A percentile compares a stretch with the other conserved stretches of the same genome.
Evolutionary conservation across 2,888 invertebrate species (phyloP).

Genomic region (Margaritifera margaritifera): DNA sequence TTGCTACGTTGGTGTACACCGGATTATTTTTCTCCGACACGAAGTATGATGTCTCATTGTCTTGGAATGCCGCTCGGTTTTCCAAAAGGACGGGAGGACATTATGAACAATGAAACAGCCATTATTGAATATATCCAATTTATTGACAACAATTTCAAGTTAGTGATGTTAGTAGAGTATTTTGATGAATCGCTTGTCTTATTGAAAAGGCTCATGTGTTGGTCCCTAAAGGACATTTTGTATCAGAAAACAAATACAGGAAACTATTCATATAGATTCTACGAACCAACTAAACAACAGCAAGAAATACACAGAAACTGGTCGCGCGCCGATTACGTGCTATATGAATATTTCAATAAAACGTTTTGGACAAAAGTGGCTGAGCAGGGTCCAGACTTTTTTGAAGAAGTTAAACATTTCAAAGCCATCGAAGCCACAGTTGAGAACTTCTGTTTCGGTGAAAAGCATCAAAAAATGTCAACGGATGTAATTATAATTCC

Average conservation of each 20-base stretch:
- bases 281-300: slow-evolving; percentile 26
- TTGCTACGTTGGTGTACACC: slow-evolving; percentile 60
- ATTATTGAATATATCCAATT: slow-evolving; percentile 49
- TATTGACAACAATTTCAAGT: slow-evolving; percentile 58
- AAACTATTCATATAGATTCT: slow-evolving; percentile 30
- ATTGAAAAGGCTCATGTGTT: slow-evolving; percentile 66
- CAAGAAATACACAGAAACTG: slow-evolving; percentile 54
- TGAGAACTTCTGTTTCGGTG: slow-evolving; percentile 44
- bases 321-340: slow-evolving; percentile 61
- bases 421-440: slow-evolving; percentile 35
- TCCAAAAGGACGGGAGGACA: slow-evolving; percentile 49
- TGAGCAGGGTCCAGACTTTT: slow-evolving; percentile 49
- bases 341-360: slow-evolving; percentile 66
- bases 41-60: slow-evolving; percentile 66
- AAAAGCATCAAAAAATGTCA: slow-evolving; percentile 20
- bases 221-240: slow-evolving; percentile 68
- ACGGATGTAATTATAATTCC: slow-evolving; percentile 29
- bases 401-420: slow-evolving; percentile 52
- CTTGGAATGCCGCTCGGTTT: slow-evolving; percentile 68
- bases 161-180: slow-evolving; percentile 70
- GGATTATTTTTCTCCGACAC: slow-evolving; percentile 62
- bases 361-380: slow-evolving; percentile 62
- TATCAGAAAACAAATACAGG: slow-evolving; percentile 53
- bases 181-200: slow-evolving; percentile 69
- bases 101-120: slow-evolving; percentile 33